phyloP scores from a whole-genome alignment of 2,797 vertebrate genomes.

The Anableps anableps region DNA sequence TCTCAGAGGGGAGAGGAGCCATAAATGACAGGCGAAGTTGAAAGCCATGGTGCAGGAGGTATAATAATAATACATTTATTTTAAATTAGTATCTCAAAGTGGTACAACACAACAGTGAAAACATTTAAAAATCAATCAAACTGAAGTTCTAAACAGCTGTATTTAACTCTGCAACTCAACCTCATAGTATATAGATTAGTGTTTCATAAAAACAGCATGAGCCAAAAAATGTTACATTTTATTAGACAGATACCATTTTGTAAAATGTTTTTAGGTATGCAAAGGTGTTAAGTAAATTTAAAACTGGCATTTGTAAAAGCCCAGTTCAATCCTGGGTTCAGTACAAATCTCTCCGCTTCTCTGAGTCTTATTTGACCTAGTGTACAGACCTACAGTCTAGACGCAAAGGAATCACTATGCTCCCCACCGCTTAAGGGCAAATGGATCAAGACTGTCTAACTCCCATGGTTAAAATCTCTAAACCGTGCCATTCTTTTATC shows the following conservation, averaged over 20 bases:
- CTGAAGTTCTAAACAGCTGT: not conserved
- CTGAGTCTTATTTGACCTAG: slow-evolving; percentile 46
- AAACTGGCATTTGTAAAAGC: slow-evolving; percentile 37
- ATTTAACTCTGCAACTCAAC: no score
- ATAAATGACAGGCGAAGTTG: no score
- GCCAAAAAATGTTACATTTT: no score
- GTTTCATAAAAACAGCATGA: no score
- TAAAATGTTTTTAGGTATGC: slow-evolving; percentile 10
- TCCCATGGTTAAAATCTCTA: slow-evolving; percentile 45
- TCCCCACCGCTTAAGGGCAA: slow-evolving; percentile 48
- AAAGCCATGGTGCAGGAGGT: no score
- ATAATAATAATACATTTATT: no score
- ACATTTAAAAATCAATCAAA: no score
- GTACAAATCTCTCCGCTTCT: slow-evolving; percentile 48
- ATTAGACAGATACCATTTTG: not conserved
- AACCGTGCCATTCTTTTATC: slow-evolving; percentile 55
- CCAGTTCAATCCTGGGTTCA: slow-evolving; percentile 36
- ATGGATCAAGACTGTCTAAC: slow-evolving; percentile 50
- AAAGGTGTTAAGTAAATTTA: slow-evolving; percentile 39
- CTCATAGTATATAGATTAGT: no score
- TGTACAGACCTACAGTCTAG: slow-evolving; percentile 33
- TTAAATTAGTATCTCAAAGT: no score
- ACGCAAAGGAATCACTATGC: slow-evolving; percentile 46
- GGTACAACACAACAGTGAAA: not conserved
- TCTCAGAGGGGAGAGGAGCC: no score